Evolutionary conservation across 1,140 invertebrate species (phyloP).

Genomic region (Theocolax elegans): DNA sequence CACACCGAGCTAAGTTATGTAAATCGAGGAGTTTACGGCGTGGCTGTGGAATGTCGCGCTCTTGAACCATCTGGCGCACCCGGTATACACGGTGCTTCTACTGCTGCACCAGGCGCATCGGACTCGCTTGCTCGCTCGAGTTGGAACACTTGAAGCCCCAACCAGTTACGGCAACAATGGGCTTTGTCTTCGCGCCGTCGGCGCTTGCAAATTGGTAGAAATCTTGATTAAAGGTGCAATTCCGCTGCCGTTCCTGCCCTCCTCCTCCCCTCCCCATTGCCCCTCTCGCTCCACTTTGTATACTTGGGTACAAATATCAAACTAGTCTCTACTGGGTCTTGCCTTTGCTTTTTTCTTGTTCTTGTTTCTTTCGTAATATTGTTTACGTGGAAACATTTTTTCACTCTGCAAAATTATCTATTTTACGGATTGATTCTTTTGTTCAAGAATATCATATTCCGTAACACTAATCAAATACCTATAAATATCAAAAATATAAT

Average conservation of each 20-base stretch:
- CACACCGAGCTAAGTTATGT: neutral
- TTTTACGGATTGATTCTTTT: too few relatives aligned
- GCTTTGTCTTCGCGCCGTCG: conserved; percentile 67
- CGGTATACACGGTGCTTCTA: neutral
- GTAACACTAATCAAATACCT: too few relatives aligned
- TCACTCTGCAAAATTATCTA: too few relatives aligned
- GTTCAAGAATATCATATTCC: too few relatives aligned
- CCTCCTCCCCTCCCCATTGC: conserved; percentile 49
- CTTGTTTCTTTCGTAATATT: neutral
- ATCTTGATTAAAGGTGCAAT: conserved; percentile 69
- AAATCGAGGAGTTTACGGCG: neutral
- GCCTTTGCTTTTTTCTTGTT: neutral
- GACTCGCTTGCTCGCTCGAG: conserved; percentile 9
- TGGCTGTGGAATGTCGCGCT: neutral
- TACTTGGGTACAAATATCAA: conserved; percentile 63
- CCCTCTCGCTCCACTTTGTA: too few relatives aligned
- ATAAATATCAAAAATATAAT: too few relatives aligned
- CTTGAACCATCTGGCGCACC: neutral
- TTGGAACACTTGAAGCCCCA: conserved; percentile 66
- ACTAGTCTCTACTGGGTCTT: conserved; percentile 32
- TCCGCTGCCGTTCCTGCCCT: conserved; percentile 47
- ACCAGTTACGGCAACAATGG: conserved; percentile 68
- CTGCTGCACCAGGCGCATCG: conserved; percentile 8
- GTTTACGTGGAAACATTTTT: neutral
- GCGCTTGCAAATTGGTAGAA: conserved; percentile 68